These are phyloP conservation scores for Panthera leo DNA, from an alignment of 2,113 vertebrate genomes.

Conservation along the genomic window DNA sequence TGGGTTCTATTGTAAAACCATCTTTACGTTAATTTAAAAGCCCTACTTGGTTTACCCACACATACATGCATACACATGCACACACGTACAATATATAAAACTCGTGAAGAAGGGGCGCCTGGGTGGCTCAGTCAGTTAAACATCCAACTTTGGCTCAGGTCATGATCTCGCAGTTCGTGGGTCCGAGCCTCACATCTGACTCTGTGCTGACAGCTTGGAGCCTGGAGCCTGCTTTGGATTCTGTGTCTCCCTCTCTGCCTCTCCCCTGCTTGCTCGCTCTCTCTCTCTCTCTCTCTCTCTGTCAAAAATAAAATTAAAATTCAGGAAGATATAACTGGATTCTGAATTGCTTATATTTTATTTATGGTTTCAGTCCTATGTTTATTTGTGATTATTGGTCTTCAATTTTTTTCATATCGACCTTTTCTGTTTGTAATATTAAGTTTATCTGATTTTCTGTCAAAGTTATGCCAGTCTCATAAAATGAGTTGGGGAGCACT, in stretches of 20 bases:
- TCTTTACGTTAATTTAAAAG: background rate
- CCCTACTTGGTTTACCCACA: background rate
- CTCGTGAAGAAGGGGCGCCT: background rate
- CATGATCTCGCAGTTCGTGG: too few relatives aligned
- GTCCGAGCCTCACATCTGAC: too few relatives aligned
- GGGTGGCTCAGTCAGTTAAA: too few relatives aligned
- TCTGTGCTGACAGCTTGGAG: too few relatives aligned
- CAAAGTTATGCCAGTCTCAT: background rate
- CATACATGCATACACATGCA: background rate
- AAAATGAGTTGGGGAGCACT: background rate
- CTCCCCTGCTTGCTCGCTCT: too few relatives aligned
- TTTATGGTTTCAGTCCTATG: background rate
- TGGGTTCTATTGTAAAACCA: background rate
- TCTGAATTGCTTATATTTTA: slow-evolving; percentile 13
- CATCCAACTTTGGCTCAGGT: too few relatives aligned
- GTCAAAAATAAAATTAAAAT: background rate
- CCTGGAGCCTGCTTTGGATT: too few relatives aligned
- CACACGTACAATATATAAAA: background rate
- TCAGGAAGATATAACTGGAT: background rate
- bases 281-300: too few relatives aligned
- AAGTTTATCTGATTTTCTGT: background rate
- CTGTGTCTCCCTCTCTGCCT: too few relatives aligned
- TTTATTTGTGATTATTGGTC: background rate
- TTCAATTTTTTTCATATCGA: slow-evolving; percentile 34
- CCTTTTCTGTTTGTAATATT: background rate